A percentile compares a stretch with the other conserved stretches of the same genome.
Evolutionary conservation across 1,140 invertebrate genomes (phyloP).

Genomic region (Drosophila pachea): DNA sequence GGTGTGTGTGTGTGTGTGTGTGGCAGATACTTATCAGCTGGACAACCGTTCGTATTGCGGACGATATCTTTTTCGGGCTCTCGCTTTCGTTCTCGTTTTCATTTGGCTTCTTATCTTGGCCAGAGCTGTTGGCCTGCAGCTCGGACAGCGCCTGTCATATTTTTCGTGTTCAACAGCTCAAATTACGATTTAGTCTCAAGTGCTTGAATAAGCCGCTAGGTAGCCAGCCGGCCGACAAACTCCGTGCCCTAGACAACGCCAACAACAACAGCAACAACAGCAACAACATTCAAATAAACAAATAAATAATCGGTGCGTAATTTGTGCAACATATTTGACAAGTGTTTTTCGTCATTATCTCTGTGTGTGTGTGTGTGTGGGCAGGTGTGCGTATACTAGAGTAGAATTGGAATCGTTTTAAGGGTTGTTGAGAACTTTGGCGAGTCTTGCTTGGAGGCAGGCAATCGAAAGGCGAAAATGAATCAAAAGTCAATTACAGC

Average conservation of each 20-base stretch:
- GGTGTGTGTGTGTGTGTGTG: constrained; percentile 37
- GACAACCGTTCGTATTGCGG: constrained; percentile 17
- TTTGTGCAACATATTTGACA: constrained; percentile 51
- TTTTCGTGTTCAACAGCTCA: constrained; percentile 72
- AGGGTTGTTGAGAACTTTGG: background rate
- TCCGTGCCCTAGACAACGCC: constrained; percentile 39
- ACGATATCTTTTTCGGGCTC: constrained; percentile 39
- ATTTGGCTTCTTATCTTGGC: constrained; percentile 45
- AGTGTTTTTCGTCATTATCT: constrained; percentile 50
- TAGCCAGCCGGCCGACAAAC: constrained; percentile 24
- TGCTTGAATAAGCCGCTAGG: constrained; percentile 56
- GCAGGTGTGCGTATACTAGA: background rate
- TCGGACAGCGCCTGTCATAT: constrained; percentile 60
- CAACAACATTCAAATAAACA: constrained; percentile 31
- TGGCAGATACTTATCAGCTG: constrained; percentile 62
- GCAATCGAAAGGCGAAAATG: no score
- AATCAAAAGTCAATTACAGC: no score
- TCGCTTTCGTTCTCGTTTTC: constrained; percentile 18
- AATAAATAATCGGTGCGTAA: constrained; percentile 71
- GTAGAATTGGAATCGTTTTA: background rate
- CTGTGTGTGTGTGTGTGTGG: background rate
- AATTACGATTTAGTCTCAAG: constrained; percentile 76
- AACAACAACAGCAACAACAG: constrained; percentile 32
- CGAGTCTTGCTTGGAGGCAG: background rate
- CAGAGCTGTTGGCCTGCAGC: constrained; percentile 10